Conservation (phyloP, 2,797 vertebrate genomes). For the Sebastes trivittatus region DNA sequence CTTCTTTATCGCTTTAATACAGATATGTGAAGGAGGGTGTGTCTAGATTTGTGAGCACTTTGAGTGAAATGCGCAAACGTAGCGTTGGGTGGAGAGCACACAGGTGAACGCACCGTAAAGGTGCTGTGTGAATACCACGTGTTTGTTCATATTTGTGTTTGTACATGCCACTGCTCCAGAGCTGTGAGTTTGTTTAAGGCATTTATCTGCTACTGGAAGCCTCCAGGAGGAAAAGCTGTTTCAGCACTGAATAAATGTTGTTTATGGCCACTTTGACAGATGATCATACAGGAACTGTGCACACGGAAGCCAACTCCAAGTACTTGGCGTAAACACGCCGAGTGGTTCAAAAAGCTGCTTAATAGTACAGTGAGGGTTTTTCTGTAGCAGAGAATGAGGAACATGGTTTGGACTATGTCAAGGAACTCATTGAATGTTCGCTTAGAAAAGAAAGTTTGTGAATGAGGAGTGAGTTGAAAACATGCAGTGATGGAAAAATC, state of each 20-base stretch:
- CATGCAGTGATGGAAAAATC: background rate
- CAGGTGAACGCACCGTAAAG: conserved; percentile 26
- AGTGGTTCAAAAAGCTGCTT: conserved; percentile 44
- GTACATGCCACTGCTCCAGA: conserved; percentile 38
- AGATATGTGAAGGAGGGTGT: conserved; percentile 32
- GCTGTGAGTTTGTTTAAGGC: conserved; percentile 22
- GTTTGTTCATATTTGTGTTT: conserved; percentile 54
- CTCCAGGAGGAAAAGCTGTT: conserved; percentile 41
- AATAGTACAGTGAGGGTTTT: conserved; percentile 6
- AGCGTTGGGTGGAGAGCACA: conserved; percentile 28
- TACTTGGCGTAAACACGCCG: conserved; percentile 60
- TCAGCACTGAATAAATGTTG: conserved; percentile 59
- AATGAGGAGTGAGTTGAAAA: conserved; percentile 23
- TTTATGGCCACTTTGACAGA: conserved; percentile 65
- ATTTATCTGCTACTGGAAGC: conserved; percentile 43
- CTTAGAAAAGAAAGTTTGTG: conserved; percentile 10
- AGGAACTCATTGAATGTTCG: background rate
- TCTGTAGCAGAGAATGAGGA: conserved; percentile 14
- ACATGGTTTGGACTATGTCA: conserved; percentile 24
- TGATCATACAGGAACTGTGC: conserved; percentile 51
- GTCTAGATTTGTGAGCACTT: conserved; percentile 29
- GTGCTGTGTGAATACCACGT: conserved; percentile 15
- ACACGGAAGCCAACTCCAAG: conserved; percentile 55
- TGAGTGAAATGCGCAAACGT: conserved; percentile 26
- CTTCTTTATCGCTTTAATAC: conserved; percentile 34